Evolutionary conservation across 1,140 invertebrate species (phyloP).

Genomic region (Diachasma alloeum): DNA sequence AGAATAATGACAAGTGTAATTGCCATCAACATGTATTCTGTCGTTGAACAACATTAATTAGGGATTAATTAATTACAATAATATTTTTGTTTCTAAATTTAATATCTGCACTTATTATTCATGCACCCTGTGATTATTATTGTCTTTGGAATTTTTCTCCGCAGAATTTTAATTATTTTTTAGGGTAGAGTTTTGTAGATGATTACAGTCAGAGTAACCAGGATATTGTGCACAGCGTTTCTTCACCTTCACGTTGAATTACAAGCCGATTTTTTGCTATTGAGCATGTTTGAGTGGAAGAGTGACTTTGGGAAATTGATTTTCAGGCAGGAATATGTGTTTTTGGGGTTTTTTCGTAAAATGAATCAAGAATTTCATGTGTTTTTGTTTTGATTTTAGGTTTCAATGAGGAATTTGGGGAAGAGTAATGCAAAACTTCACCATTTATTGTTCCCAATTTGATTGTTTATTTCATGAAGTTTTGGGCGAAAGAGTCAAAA

Average conservation of each 20-base stretch:
- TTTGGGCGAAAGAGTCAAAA: too few relatives aligned
- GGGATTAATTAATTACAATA: slow-evolving; percentile 42
- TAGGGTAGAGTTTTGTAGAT: neutral
- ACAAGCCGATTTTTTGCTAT: neutral
- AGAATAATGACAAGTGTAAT: slow-evolving; percentile 38
- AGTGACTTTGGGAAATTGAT: too few relatives aligned
- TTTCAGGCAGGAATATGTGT: too few relatives aligned
- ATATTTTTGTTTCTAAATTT: slow-evolving; percentile 56
- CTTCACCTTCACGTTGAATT: neutral
- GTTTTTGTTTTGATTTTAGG: too few relatives aligned
- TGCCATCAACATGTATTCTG: slow-evolving; percentile 32
- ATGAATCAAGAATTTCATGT: too few relatives aligned
- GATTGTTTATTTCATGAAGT: too few relatives aligned
- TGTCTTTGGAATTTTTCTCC: neutral
- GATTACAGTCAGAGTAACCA: neutral
- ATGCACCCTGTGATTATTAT: slow-evolving; percentile 33
- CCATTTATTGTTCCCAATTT: too few relatives aligned
- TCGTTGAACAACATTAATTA: slow-evolving; percentile 25
- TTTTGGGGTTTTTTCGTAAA: too few relatives aligned
- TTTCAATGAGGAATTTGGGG: too few relatives aligned
- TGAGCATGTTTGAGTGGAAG: neutral
- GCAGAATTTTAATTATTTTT: neutral
- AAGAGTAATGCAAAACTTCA: too few relatives aligned
- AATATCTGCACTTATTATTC: slow-evolving; percentile 28
- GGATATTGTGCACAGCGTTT: slow-evolving; percentile 13